A percentile compares a stretch with the other conserved stretches of the same genome.
Evolutionary conservation across 2,113 vertebrate genomes (phyloP).

Genomic region (Choloepus hoffmanni): DNA sequence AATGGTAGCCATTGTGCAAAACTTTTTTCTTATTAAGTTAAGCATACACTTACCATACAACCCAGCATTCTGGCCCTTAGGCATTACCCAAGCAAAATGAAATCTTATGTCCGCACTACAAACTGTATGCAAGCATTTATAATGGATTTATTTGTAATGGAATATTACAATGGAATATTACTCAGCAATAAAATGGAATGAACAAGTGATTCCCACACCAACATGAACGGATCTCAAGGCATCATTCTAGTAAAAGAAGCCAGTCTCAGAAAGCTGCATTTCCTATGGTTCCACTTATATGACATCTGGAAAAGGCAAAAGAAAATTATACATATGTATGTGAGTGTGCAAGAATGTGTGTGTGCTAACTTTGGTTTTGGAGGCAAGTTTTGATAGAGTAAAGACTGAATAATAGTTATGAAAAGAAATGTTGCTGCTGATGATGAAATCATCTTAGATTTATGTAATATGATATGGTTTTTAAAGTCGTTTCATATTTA

Average conservation of each 20-base stretch:
- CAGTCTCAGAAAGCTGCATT: not conserved
- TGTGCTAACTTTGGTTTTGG: not conserved
- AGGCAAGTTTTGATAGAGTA: not conserved
- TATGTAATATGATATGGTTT: not conserved
- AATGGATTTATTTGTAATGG: not conserved
- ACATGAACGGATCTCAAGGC: not conserved
- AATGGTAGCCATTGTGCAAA: not conserved
- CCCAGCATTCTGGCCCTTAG: not conserved
- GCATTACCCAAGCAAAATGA: not conserved
- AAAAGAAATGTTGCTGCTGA: not conserved
- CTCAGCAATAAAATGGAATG: not conserved
- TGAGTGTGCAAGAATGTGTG: not conserved
- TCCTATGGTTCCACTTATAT: not conserved
- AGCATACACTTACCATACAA: not conserved
- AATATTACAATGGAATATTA: not conserved
- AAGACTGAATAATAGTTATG: not conserved
- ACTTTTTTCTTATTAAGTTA: not conserved
- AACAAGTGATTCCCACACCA: not conserved
- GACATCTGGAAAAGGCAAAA: constrained; percentile 6
- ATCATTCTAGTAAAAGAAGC: not conserved
- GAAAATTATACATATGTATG: not conserved
- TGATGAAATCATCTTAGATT: not conserved
- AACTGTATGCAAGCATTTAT: not conserved
- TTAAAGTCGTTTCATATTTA: not conserved
- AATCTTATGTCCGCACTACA: not conserved